Conservation (phyloP, 1,140 invertebrate species). For the Melitaea cinxia region DNA sequence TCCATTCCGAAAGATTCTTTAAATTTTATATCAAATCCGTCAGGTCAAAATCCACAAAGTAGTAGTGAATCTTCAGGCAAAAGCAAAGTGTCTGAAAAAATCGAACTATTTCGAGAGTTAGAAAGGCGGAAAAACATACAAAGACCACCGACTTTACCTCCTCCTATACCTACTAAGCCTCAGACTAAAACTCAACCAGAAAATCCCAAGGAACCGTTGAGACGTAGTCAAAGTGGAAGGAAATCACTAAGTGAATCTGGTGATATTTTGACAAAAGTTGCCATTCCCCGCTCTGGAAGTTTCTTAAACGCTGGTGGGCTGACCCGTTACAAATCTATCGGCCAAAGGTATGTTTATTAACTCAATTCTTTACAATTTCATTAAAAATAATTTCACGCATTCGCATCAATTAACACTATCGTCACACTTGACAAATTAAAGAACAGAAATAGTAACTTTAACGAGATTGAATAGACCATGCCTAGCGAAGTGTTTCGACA, state of each 20-base stretch:
- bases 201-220: slow-evolving; percentile 67
- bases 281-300: slow-evolving; percentile 90
- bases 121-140: slow-evolving; percentile 79
- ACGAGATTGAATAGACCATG: slow-evolving; percentile 56
- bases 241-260: slow-evolving; percentile 82
- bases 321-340: slow-evolving; percentile 86
- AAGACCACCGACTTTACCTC: slow-evolving; percentile 74
- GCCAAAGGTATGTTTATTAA: slow-evolving; percentile 78
- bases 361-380: background rate
- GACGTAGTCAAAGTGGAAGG: slow-evolving; percentile 76
- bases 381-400: slow-evolving; percentile 2
- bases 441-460: slow-evolving; percentile 33
- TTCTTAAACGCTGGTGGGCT: slow-evolving; percentile 90
- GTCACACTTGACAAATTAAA: slow-evolving; percentile 27
- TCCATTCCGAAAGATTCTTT: slow-evolving; percentile 63
- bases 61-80: slow-evolving; percentile 75
- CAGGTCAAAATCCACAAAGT: slow-evolving; percentile 51
- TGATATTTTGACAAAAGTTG: slow-evolving; percentile 91
- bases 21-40: slow-evolving; percentile 44
- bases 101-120: slow-evolving; percentile 80
- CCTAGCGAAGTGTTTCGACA: slow-evolving; percentile 65
- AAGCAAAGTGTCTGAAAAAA: slow-evolving; percentile 80
- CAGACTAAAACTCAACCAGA: slow-evolving; percentile 45
- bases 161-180: slow-evolving; percentile 76
- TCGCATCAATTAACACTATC: slow-evolving; percentile 23